A percentile compares a stretch with the other conserved stretches of the same genome.
Conservation (phyloP, 2,888 invertebrate genomes). For the Apotomis turbidana region DNA sequence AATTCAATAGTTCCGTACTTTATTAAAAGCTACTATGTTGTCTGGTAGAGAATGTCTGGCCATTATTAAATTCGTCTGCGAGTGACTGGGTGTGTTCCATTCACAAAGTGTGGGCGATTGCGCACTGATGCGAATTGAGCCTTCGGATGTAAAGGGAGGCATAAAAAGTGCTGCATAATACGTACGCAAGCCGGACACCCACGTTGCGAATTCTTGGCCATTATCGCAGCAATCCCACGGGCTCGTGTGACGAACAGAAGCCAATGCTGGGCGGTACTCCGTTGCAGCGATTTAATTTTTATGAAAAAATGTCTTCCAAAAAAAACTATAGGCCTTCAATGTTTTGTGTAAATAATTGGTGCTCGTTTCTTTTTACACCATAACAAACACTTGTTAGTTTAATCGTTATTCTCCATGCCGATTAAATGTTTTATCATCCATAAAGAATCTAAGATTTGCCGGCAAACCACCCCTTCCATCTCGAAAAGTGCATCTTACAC, state of each 20-base stretch:
- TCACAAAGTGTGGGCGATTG: constrained; percentile 70
- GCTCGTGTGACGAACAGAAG: constrained; percentile 76
- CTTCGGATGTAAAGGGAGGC: constrained; percentile 54
- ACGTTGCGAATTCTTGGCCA: constrained; percentile 72
- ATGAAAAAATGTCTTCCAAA: constrained; percentile 58
- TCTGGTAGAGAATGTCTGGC: constrained; percentile 10
- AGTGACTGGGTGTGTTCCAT: constrained; percentile 67
- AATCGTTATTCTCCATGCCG: not conserved
- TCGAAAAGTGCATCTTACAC: constrained; percentile 49
- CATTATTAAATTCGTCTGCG: constrained; percentile 34
- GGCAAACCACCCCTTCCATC: constrained; percentile 47
- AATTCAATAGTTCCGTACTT: constrained; percentile 17
- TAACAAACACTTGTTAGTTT: constrained; percentile 2
- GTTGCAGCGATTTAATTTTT: constrained; percentile 67
- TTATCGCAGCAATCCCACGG: constrained; percentile 75
- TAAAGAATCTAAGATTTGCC: constrained; percentile 44
- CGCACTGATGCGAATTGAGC: constrained; percentile 65
- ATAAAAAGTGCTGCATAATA: constrained; percentile 75
- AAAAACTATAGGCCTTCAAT: not conserved
- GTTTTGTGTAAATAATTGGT: not conserved
- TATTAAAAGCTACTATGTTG: constrained; percentile 10
- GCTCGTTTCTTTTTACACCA: constrained; percentile 1
- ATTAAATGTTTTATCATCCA: constrained; percentile 4
- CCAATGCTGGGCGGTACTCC: constrained; percentile 68
- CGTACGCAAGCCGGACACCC: constrained; percentile 73